Conservation (phyloP, 2,113 vertebrate genomes). For the Gopherus evgoodei region DNA sequence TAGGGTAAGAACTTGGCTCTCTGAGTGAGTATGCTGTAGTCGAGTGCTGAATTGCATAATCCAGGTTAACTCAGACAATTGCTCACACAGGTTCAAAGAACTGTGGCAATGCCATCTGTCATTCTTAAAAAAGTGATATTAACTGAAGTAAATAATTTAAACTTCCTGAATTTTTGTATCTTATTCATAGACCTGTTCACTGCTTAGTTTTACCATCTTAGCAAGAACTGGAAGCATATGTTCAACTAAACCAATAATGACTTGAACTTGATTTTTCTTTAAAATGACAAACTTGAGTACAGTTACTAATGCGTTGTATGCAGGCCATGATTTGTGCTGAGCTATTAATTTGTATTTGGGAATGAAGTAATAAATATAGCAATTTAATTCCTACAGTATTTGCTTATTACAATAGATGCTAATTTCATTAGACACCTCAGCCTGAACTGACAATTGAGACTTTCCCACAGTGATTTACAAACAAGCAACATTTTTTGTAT, state of each 20-base stretch:
- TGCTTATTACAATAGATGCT: neutral
- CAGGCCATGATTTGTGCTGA: neutral
- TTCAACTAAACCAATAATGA: rapidly evolving
- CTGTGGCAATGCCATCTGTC: rapidly evolving
- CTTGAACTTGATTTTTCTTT: neutral
- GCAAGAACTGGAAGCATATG: neutral
- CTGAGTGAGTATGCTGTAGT: rapidly evolving
- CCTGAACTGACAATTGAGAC: rapidly evolving
- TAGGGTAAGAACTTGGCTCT: rapidly evolving
- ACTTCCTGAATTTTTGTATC: too few relatives aligned
- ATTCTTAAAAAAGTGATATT: too few relatives aligned
- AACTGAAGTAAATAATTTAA: too few relatives aligned
- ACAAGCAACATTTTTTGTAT: rapidly evolving
- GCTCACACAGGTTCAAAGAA: neutral
- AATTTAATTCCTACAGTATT: neutral
- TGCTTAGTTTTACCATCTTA: neutral
- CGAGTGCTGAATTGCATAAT: rapidly evolving
- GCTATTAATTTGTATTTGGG: neutral
- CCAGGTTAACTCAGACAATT: rapidly evolving
- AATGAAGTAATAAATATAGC: neutral
- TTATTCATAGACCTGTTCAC: neutral
- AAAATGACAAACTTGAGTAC: neutral
- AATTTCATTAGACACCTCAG: rapidly evolving
- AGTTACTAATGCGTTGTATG: neutral
- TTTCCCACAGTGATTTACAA: neutral